phyloP scores from a whole-genome alignment of 1,140 invertebrate genomes.

The Aphaenogaster rudis region DNA sequence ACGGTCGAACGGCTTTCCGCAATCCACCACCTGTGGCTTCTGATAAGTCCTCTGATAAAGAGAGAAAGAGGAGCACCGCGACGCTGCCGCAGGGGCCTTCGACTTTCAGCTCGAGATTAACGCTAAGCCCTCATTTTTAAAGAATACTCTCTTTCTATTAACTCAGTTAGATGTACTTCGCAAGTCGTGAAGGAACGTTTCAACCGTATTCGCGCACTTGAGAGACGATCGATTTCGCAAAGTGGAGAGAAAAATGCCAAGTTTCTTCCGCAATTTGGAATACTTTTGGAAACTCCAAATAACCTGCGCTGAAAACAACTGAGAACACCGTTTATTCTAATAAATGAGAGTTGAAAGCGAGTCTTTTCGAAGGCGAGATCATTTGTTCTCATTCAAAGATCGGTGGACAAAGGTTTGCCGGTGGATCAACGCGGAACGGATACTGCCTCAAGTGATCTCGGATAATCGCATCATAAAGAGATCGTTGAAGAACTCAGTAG shows the following conservation, averaged over 20 bases:
- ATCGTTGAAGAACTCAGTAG: neutral
- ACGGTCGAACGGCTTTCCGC: constrained; percentile 19
- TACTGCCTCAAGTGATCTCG: constrained; percentile 8
- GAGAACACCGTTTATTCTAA: neutral
- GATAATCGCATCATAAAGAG: constrained; percentile 8
- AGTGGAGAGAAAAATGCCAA: neutral
- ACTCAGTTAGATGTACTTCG: neutral
- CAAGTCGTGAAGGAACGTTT: neutral
- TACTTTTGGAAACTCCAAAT: neutral
- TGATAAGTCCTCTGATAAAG: constrained; percentile 40
- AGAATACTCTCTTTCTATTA: constrained; percentile 25
- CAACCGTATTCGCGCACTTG: neutral
- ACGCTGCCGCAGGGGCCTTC: neutral
- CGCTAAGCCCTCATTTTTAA: constrained; percentile 32
- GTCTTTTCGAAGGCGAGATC: neutral
- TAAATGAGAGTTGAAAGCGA: constrained; percentile 35
- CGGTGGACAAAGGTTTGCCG: neutral
- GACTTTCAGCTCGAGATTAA: constrained; percentile 56
- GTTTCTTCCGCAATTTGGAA: constrained; percentile 14
- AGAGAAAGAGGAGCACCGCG: constrained; percentile 24
- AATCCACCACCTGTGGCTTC: constrained; percentile 57
- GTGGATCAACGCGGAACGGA: constrained; percentile 2
- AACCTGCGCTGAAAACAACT: neutral
- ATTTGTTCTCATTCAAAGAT: neutral
- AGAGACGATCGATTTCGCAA: neutral